Evolutionary conservation across 2,888 invertebrate species (phyloP).

Genomic region (Polylopha cassiicola): DNA sequence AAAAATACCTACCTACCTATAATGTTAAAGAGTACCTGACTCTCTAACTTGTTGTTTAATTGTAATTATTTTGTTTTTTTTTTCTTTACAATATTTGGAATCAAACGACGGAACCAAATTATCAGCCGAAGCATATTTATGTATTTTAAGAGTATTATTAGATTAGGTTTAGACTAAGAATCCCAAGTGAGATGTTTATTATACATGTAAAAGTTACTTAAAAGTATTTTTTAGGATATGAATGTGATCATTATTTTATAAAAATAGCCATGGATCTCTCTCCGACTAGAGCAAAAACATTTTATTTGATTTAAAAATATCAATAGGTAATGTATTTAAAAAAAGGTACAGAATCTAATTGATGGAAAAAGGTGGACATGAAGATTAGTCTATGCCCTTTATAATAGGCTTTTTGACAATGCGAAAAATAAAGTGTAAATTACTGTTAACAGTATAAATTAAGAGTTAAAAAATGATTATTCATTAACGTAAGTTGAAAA

Average conservation of each 20-base stretch:
- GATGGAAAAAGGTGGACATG: too few relatives aligned
- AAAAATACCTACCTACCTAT: constrained; percentile 4
- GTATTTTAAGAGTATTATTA: constrained; percentile 24
- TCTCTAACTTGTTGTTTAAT: constrained; percentile 9
- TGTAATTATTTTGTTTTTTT: constrained; percentile 9
- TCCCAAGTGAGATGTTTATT: constrained; percentile 61
- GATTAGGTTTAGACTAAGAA: constrained; percentile 29
- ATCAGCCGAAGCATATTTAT: constrained; percentile 19
- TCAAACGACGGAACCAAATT: constrained; percentile 21
- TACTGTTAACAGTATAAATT: too few relatives aligned
- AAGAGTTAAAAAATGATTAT: too few relatives aligned
- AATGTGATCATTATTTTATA: constrained; percentile 30
- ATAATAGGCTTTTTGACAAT: too few relatives aligned
- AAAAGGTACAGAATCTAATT: too few relatives aligned
- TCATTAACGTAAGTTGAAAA: too few relatives aligned
- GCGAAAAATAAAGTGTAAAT: too few relatives aligned
- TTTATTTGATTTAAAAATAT: constrained; percentile 6
- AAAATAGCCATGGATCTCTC: constrained; percentile 5
- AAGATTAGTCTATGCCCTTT: too few relatives aligned
- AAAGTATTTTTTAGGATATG: constrained; percentile 48
- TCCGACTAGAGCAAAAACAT: constrained; percentile 7
- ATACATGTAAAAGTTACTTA: constrained; percentile 31
- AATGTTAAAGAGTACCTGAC: constrained; percentile 4
- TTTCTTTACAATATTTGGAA: constrained; percentile 13
- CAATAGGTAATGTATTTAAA: too few relatives aligned